Conservation (phyloP, 1,140 invertebrate genomes). For the Aphaenogaster floridana region DNA sequence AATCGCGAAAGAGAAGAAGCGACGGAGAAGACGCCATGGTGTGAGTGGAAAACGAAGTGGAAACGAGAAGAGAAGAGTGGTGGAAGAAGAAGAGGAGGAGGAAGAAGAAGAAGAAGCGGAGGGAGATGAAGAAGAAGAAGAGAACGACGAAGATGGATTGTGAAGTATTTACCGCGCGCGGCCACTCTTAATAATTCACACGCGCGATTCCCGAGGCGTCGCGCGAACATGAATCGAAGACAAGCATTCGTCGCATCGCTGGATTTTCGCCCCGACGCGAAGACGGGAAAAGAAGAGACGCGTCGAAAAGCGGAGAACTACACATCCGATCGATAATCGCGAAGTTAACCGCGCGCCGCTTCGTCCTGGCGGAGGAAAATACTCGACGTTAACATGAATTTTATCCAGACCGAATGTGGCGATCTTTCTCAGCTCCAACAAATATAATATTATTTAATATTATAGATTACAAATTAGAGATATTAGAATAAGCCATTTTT, state of each 20-base stretch:
- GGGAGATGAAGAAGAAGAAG: slow-evolving; percentile 30
- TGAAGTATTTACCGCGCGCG: slow-evolving; percentile 75
- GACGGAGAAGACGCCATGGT: neutral
- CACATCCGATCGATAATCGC: slow-evolving; percentile 41
- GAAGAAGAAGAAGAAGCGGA: slow-evolving; percentile 25
- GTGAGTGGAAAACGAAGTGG: slow-evolving; percentile 57
- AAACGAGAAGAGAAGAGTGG: slow-evolving; percentile 55
- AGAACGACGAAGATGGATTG: slow-evolving; percentile 64
- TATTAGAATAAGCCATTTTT: neutral
- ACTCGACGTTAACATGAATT: neutral
- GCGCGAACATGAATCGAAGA: slow-evolving; percentile 42
- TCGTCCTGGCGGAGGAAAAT: slow-evolving; percentile 32
- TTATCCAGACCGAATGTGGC: neutral
- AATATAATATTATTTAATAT: neutral
- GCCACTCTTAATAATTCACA: slow-evolving; percentile 81
- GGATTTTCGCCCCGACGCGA: slow-evolving; percentile 39
- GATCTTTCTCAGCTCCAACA: neutral
- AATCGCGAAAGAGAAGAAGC: slow-evolving; percentile 36
- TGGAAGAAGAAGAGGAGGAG: slow-evolving; percentile 44
- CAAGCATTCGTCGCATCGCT: slow-evolving; percentile 17
- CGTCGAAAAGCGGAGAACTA: slow-evolving; percentile 15
- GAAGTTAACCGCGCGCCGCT: neutral
- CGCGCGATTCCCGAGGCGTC: slow-evolving; percentile 72
- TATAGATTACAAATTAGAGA: neutral
- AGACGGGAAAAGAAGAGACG: slow-evolving; percentile 51